Percentiles rank a stretch among this genome's conserved stretches.
These are phyloP conservation scores for Cricetomys ansorgei DNA, from an alignment of 2,113 vertebrate species.

Conservation along the genomic window DNA sequence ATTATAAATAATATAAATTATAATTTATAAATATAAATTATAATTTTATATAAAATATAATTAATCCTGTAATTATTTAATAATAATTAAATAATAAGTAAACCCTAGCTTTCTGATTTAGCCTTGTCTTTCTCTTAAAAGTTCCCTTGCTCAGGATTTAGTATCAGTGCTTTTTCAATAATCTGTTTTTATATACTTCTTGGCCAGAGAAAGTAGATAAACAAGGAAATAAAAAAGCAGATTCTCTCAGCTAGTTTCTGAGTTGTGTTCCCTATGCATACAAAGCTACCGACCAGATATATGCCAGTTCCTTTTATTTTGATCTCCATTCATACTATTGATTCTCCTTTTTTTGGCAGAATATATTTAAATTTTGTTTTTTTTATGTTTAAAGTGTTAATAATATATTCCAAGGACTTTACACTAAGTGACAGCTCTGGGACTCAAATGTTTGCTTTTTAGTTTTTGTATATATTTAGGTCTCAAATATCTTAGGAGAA, in stretches of 20 bases:
- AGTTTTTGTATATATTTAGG: slow-evolving; percentile 38
- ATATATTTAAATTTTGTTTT: slow-evolving; percentile 44
- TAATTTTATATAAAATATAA: too few relatives aligned
- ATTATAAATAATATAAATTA: too few relatives aligned
- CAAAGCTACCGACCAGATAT: neutral
- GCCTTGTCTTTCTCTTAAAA: slow-evolving; percentile 30
- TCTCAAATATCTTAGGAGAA: slow-evolving; percentile 24
- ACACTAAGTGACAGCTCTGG: slow-evolving; percentile 46
- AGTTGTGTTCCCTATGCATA: neutral
- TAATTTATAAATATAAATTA: too few relatives aligned
- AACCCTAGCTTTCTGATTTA: slow-evolving; percentile 42
- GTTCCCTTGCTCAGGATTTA: slow-evolving; percentile 29
- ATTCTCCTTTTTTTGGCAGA: slow-evolving; percentile 11
- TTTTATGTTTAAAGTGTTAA: slow-evolving; percentile 38
- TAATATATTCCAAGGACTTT: slow-evolving; percentile 36
- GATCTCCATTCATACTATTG: neutral
- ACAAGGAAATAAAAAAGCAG: slow-evolving; percentile 6
- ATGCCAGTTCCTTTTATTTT: slow-evolving; percentile 21
- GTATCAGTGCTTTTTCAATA: slow-evolving; percentile 12
- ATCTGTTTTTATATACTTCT: neutral
- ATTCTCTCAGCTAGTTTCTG: slow-evolving; percentile 30
- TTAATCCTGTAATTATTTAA: too few relatives aligned
- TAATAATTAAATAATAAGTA: slow-evolving; percentile 27
- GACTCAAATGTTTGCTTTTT: slow-evolving; percentile 22
- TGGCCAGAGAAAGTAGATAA: slow-evolving; percentile 14